Base-by-base conservation (phyloP, 1,140 invertebrate species). In the Muscidifurax raptorellus region DNA sequence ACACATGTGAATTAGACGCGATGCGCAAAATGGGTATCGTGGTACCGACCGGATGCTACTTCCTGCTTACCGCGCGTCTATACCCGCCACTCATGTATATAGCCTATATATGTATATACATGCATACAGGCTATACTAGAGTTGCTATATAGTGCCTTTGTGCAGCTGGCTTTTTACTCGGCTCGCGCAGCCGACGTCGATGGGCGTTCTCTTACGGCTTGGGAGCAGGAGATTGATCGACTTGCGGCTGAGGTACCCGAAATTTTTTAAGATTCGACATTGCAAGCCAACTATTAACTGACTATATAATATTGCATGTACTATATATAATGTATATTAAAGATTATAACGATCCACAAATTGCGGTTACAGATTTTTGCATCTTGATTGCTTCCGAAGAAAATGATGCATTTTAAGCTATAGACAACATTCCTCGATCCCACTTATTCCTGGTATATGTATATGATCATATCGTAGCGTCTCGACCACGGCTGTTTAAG, bases 21-120 rank as follows among this genome's bases (percentile, higher is more conserved):
- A 86, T 67, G 86, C 81, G 86, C 87, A 87, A 89, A 89, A 87
- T 88, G 86, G 86, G 86, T 87, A 89, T 87, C 88, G 86, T 87
- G 86, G 89, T 88, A 87, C 82, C 85, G 87, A 91, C 91, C 91
- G 91, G 90, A 92, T 91, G 91, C 85, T 86, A 89, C 91, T 92
- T 92, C 91, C 91, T 91, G 91, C 89, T 90, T 91, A 89, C 88
- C 84, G 87, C 87, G 86, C 52, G 52, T 59, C 15, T 89, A 89
- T 90, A 83, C 40, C 28, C 75, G 47, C 15, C 71, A 74, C 52
- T 7, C 7, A n/a, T n/a, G n/a, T 4, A 18, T 52, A 18, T 47
- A 47, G 44, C 13, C 13, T 47, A 47, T 47, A 47, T 9, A 1
- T 1, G 18, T 13, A 52, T 2, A 52, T 10, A 59, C 22, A 22